Base-by-base conservation (phyloP, 92 coral and sea anemone species). In the Heliopora coerulea region DNA sequence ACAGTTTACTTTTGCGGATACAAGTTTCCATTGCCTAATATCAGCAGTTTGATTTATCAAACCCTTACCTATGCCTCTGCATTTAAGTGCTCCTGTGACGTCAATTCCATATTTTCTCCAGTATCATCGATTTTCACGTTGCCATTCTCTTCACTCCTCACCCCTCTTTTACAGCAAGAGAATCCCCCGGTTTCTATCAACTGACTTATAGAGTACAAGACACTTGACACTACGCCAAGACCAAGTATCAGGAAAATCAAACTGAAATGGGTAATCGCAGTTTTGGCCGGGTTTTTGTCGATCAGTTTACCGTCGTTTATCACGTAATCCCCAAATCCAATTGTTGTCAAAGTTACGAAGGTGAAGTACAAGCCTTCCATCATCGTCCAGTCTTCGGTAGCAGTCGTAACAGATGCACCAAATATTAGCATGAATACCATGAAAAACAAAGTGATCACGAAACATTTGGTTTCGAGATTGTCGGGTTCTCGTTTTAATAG, bases 241-340 rank as follows among this genome's bases (percentile, higher is more conserved):
- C 97, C 97, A 31, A 92, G 59, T 49, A 91, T 83, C 42, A 92
- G 83, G 12, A 92, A 69, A 29, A 92, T 89, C 46, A 91, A 78
- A 20, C 88, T 90, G 49, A 92, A 82, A 66, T 85, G 84, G 10
- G 86, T 89, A 10, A 91, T 87, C 21, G 87, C 63, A 48, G 91
- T 80, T 59, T 90, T 87, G 1, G 74, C 64, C 64, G 82, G 69
- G 49, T 87, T 88, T 17, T 82, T 70, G 37, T 88, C 85, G 29
- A 80, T 57, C 13, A 87, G 78, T 66, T 85, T 86, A n/a, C 97
- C 97, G 41, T 89, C 79, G 78, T 92, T 92, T 60, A 92, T 79
- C 75, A 92, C 80, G 89, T 85, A 92, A 72, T 92, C 97, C 28
- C 97, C 97, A 62, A 92, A 92, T 1, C 97, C 97, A 33, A 92